These are phyloP conservation scores for Drosophila stalkeri DNA, from an alignment of 2,888 invertebrate species.

Conservation along the genomic window DNA sequence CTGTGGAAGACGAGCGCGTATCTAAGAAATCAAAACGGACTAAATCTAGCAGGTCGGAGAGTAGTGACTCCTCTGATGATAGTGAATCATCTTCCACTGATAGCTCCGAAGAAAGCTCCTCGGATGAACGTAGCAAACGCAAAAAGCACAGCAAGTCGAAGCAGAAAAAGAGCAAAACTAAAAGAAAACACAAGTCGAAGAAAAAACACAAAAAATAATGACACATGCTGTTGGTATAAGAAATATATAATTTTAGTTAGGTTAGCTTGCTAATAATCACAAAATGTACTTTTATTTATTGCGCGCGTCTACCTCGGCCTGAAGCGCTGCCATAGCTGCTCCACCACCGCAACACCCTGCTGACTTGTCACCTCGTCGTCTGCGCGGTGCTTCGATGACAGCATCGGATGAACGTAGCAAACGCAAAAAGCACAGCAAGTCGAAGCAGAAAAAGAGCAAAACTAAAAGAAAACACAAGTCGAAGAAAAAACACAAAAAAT, in stretches of 20 bases:
- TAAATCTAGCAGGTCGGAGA: slow-evolving; percentile 53
- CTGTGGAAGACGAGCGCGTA: slow-evolving; percentile 40
- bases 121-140: slow-evolving; percentile 67
- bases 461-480: slow-evolving; percentile 57
- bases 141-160: slow-evolving; percentile 67
- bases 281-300: slow-evolving; percentile 56
- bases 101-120: slow-evolving; percentile 61
- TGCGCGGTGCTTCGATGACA: slow-evolving; percentile 82
- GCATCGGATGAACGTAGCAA: slow-evolving; percentile 84
- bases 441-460: slow-evolving; percentile 61
- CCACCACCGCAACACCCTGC: slow-evolving; percentile 65
- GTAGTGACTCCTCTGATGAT: slow-evolving; percentile 44
- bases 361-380: slow-evolving; percentile 41
- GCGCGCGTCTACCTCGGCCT: slow-evolving; percentile 45
- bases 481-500: slow-evolving; percentile 66
- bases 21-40: slow-evolving; percentile 54
- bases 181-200: slow-evolving; percentile 58
- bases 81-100: slow-evolving; percentile 48
- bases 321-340: slow-evolving; percentile 65
- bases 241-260: slow-evolving; percentile 37
- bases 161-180: slow-evolving; percentile 49
- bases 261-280: slow-evolving; percentile 32
- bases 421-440: slow-evolving; percentile 63
- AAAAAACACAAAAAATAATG: slow-evolving; percentile 66
- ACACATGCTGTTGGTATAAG: not conserved